A percentile compares a stretch with the other conserved stretches of the same genome.
Conservation (phyloP, 1,140 invertebrate species). For the Condylostylus longicornis region DNA sequence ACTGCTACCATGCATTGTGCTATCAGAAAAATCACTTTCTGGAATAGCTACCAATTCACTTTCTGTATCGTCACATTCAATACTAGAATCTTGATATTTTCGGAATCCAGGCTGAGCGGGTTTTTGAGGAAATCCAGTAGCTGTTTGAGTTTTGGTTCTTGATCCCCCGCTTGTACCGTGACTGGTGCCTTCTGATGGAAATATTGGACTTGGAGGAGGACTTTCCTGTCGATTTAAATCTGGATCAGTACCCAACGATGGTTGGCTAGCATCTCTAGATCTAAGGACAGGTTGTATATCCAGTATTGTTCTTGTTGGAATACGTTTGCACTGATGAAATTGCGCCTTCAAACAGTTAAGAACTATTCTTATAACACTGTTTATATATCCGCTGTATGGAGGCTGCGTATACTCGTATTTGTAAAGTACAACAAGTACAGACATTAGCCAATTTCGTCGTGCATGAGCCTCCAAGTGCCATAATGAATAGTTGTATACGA, state of each 20-base stretch:
- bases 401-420: conserved; percentile 89
- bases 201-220: conserved; percentile 29
- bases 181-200: conserved; percentile 29
- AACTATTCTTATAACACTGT: conserved; percentile 75
- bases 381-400: conserved; percentile 62
- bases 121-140: conserved; percentile 24
- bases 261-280: conserved; percentile 62
- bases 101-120: conserved; percentile 22
- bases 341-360: conserved; percentile 85
- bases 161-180: conserved; percentile 16
- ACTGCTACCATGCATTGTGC: conserved; percentile 57
- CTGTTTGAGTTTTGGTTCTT: conserved; percentile 27
- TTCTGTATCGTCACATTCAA: conserved; percentile 70
- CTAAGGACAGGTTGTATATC: conserved; percentile 48
- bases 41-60: conserved; percentile 75
- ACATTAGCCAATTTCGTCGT: conserved; percentile 80
- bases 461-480: conserved; percentile 75
- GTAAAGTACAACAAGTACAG: conserved; percentile 87
- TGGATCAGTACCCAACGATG: conserved; percentile 49
- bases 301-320: conserved; percentile 51
- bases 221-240: conserved; percentile 29
- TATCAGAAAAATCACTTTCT: conserved; percentile 70
- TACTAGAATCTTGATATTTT: conserved; percentile 49
- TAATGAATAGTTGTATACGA: conserved; percentile 53
- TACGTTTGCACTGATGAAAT: conserved; percentile 69